These are phyloP conservation scores for Nothobranchius kuhntae DNA, from an alignment of 2,113 vertebrate species.

Conservation along the genomic window DNA sequence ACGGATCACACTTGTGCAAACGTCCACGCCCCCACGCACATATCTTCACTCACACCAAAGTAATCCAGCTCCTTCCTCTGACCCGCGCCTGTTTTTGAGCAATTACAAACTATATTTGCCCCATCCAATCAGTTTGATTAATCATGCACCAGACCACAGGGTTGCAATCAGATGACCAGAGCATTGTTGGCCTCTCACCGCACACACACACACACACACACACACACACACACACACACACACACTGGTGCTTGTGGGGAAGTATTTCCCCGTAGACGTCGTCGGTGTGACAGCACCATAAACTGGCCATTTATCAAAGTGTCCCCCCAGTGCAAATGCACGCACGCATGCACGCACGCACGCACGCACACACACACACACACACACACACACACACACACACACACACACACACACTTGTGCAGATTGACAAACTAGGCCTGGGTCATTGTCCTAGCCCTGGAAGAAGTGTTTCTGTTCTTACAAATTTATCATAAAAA, in stretches of 20 bases:
- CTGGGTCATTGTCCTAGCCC: constrained; percentile 37
- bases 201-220: constrained; percentile 39
- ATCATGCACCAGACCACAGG: constrained; percentile 87
- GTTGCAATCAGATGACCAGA: constrained; percentile 90
- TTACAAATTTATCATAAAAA: constrained; percentile 5
- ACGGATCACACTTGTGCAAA: constrained; percentile 26
- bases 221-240: background rate
- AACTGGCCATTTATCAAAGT: constrained; percentile 93
- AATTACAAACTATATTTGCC: constrained; percentile 85
- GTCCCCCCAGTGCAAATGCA: constrained; percentile 74
- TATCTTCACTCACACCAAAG: constrained; percentile 34
- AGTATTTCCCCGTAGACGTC: constrained; percentile 87
- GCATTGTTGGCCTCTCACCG: constrained; percentile 62
- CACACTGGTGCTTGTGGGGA: constrained; percentile 55
- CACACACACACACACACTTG: constrained; percentile 9
- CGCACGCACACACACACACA: constrained; percentile 19
- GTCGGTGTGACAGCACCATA: constrained; percentile 88
- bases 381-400: constrained; percentile 10
- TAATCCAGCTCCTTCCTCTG: constrained; percentile 72
- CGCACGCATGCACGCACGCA: constrained; percentile 25
- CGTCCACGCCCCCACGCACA: constrained; percentile 29
- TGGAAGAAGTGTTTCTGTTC: constrained; percentile 10
- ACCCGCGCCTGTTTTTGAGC: constrained; percentile 71
- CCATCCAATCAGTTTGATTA: constrained; percentile 92
- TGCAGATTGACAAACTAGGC: constrained; percentile 22